phyloP scores from a whole-genome alignment of 2,888 invertebrate species.

The Amiota mariae region DNA sequence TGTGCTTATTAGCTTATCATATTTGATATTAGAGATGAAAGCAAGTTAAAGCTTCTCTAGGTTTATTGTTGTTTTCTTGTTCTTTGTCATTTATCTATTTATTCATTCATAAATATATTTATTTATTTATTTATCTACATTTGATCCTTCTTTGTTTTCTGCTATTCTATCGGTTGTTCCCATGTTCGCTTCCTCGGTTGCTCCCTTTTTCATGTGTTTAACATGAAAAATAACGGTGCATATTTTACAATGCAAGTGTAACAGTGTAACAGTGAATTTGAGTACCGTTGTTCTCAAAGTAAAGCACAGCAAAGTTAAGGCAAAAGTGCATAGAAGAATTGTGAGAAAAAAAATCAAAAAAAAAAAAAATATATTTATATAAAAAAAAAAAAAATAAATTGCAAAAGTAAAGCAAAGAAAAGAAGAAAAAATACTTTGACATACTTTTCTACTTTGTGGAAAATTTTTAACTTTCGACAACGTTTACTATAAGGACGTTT shows the following conservation, averaged over 20 bases:
- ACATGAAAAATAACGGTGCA: conserved; percentile 2
- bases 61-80: conserved; percentile 20
- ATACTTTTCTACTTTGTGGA: conserved; percentile 56
- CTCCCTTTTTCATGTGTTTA: too few relatives aligned
- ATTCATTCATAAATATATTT: not conserved
- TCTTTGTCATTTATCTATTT: not conserved
- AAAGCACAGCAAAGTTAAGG: not conserved
- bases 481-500: not conserved
- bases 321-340: not conserved
- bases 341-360: conserved; percentile 16
- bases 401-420: not conserved
- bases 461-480: conserved; percentile 37
- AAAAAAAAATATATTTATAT: too few relatives aligned
- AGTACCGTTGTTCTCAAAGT: not conserved
- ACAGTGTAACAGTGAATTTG: not conserved
- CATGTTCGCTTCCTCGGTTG: too few relatives aligned
- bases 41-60: conserved; percentile 9
- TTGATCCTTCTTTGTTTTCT: conserved; percentile 6
- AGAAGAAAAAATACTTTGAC: conserved; percentile 55
- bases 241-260: not conserved
- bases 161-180: not conserved
- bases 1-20: not conserved
- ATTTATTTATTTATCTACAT: not conserved
- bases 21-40: not conserved
- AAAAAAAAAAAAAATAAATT: not conserved